phyloP scores from a whole-genome alignment of 1,140 invertebrate genomes.

The Pemphigus obesinymphae region DNA sequence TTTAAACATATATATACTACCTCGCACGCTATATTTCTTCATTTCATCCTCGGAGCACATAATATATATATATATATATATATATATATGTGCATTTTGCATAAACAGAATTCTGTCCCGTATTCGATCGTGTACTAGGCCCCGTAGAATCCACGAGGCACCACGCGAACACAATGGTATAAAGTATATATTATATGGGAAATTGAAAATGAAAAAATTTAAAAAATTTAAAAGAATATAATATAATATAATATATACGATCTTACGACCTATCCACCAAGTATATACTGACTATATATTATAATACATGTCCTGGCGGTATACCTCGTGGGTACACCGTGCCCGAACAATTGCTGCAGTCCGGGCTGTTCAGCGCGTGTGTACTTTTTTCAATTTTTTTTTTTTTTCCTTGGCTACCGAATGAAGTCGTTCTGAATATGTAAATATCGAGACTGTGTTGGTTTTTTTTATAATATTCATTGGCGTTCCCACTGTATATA shows the following conservation, averaged over 20 bases:
- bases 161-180: background rate
- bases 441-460: background rate
- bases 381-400: too few relatives aligned
- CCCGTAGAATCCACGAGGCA: background rate
- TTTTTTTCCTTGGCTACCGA: too few relatives aligned
- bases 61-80: background rate
- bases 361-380: too few relatives aligned
- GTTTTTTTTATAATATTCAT: background rate
- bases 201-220: background rate
- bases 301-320: background rate
- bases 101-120: background rate
- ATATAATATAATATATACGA: background rate
- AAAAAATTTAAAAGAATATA: too few relatives aligned
- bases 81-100: too few relatives aligned
- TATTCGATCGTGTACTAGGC: background rate
- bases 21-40: too few relatives aligned
- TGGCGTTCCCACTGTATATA: background rate
- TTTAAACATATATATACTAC: too few relatives aligned
- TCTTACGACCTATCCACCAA: too few relatives aligned
- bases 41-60: background rate
- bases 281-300: too few relatives aligned
- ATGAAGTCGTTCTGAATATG: conserved; percentile 1
- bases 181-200: background rate
- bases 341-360: background rate
- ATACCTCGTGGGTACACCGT: background rate